Evolutionary conservation across 2,797 vertebrate genomes (phyloP).

Genomic region (Bothrops alternatus): DNA sequence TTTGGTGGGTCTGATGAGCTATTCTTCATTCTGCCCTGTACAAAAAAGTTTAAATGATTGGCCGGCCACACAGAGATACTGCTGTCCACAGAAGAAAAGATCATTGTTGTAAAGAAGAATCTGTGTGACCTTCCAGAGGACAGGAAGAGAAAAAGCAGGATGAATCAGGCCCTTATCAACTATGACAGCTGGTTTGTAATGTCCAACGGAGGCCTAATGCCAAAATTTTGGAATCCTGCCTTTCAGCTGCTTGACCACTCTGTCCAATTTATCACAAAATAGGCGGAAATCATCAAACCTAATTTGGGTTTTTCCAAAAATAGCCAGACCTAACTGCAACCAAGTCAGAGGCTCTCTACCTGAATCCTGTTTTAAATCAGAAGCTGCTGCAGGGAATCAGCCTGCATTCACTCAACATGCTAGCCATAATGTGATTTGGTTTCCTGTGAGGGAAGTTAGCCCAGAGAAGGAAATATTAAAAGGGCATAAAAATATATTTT

Average conservation of each 20-base stretch:
- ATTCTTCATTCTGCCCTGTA: not conserved
- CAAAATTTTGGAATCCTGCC: not conserved
- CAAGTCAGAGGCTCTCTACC: not conserved
- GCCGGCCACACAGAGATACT: not conserved
- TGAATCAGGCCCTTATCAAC: not conserved
- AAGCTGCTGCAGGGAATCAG: not conserved
- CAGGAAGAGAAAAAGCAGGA: not conserved
- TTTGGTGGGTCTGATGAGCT: not conserved
- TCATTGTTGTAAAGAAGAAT: not conserved
- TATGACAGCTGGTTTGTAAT: not conserved
- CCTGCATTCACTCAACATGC: not conserved
- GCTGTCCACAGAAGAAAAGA: not conserved
- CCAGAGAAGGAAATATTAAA: no score
- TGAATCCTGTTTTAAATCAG: not conserved
- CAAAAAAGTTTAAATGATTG: not conserved
- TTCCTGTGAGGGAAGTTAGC: not conserved
- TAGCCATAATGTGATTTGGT: not conserved
- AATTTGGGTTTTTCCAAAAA: not conserved
- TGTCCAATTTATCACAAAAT: not conserved
- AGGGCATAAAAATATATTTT: no score
- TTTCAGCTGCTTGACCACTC: not conserved
- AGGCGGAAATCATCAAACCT: not conserved
- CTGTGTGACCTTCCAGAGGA: not conserved
- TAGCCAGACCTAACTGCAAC: not conserved
- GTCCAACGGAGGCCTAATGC: not conserved